Percentiles rank a stretch among this genome's conserved stretches.
These are phyloP conservation scores for Scomber japonicus DNA, from an alignment of 2,113 vertebrate genomes.

Conservation along the genomic window DNA sequence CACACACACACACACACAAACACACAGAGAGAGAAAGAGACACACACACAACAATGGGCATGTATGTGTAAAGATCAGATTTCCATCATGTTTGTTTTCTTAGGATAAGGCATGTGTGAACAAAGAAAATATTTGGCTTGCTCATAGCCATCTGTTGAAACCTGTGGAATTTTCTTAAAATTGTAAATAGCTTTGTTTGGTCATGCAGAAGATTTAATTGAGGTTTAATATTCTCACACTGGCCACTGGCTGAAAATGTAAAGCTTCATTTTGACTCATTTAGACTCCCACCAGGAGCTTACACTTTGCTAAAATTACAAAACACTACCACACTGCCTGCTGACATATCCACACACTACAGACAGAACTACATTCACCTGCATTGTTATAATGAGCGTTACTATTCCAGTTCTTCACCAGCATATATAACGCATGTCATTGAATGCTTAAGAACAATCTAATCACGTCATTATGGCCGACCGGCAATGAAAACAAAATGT, in stretches of 20 bases:
- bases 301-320: not conserved
- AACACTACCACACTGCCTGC: too few species aligned
- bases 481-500: slow-evolving; percentile 62
- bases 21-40: slow-evolving; percentile 50
- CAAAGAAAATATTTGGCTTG: slow-evolving; percentile 84
- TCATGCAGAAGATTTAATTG: not conserved
- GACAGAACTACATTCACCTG: not conserved
- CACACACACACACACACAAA: slow-evolving; percentile 54
- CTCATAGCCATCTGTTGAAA: slow-evolving; percentile 78
- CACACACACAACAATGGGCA: slow-evolving; percentile 77
- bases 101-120: slow-evolving; percentile 83
- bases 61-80: slow-evolving; percentile 84
- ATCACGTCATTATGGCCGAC: slow-evolving; percentile 17
- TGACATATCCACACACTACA: not conserved
- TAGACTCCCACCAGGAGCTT: not conserved
- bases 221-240: not conserved
- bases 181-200: slow-evolving; percentile 57
- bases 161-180: slow-evolving; percentile 69
- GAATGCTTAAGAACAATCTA: slow-evolving; percentile 28
- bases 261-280: not conserved
- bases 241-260: not conserved
- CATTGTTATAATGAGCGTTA: not conserved
- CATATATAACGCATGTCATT: not conserved
- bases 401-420: not conserved
- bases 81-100: slow-evolving; percentile 86